Evolutionary conservation across 2,113 vertebrate species (phyloP).

Genomic region (Siniperca knerii): DNA sequence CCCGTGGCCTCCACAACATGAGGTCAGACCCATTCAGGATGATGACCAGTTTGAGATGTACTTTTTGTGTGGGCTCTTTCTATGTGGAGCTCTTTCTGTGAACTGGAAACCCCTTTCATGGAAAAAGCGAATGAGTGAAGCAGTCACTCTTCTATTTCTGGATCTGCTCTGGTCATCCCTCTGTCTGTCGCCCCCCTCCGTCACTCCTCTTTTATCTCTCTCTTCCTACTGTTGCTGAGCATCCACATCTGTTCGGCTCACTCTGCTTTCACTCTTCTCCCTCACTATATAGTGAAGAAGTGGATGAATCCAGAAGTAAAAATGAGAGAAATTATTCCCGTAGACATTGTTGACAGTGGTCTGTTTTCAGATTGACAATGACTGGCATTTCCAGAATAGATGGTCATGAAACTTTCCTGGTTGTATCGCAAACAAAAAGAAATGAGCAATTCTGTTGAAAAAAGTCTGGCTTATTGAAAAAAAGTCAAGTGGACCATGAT

Average conservation of each 20-base stretch:
- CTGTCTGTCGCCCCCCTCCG: neutral
- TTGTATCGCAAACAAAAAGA: neutral
- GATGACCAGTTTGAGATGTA: neutral
- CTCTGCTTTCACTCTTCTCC: too few species aligned
- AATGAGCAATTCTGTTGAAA: too few species aligned
- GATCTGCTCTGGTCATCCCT: neutral
- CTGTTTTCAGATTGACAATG: too few species aligned
- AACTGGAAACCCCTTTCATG: constrained; percentile 46
- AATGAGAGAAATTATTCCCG: neutral
- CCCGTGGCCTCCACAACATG: too few species aligned
- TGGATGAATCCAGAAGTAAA: neutral
- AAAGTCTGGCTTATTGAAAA: too few species aligned
- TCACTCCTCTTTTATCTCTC: constrained; percentile 8
- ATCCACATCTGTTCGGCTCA: neutral
- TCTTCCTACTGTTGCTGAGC: neutral
- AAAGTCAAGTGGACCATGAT: too few species aligned
- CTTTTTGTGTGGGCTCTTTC: neutral
- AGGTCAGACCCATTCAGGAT: neutral
- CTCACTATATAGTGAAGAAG: neutral
- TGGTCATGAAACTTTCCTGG: neutral
- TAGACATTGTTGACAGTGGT: neutral
- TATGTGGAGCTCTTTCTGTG: neutral
- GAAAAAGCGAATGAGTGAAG: constrained; percentile 18
- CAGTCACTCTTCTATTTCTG: constrained; percentile 54
- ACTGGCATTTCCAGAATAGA: neutral